These are phyloP conservation scores for Champsocephalus gunnari DNA, from an alignment of 2,797 vertebrate genomes.

Conservation along the genomic window DNA sequence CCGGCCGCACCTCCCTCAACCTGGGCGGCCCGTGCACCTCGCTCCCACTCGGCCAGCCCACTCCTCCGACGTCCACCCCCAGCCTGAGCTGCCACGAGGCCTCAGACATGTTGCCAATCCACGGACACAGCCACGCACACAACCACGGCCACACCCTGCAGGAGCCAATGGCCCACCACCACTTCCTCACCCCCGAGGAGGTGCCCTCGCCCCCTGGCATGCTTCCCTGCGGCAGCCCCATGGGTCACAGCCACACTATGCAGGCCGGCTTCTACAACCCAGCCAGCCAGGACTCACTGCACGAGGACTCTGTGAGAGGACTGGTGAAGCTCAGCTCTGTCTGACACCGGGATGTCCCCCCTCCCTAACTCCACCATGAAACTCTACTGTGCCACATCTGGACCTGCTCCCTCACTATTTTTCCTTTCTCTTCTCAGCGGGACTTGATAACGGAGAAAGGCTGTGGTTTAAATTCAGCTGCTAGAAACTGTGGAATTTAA, in stretches of 20 bases:
- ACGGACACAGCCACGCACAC: slow-evolving; percentile 66
- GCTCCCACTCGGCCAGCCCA: slow-evolving; percentile 91
- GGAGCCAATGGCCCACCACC: slow-evolving; percentile 84
- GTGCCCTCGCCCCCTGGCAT: slow-evolving; percentile 92
- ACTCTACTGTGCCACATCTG: slow-evolving; percentile 53
- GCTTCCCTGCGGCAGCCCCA: slow-evolving; percentile 89
- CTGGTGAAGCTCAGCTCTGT: slow-evolving; percentile 98
- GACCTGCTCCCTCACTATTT: slow-evolving; percentile 21
- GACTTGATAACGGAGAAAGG: slow-evolving; percentile 38
- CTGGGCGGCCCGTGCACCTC: slow-evolving; percentile 88
- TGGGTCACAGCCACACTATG: slow-evolving; percentile 91
- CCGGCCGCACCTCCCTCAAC: slow-evolving; percentile 86
- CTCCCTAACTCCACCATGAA: slow-evolving; percentile 29
- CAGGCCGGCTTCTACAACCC: slow-evolving; percentile 90
- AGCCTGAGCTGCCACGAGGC: slow-evolving; percentile 88
- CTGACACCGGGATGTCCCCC: slow-evolving; percentile 76
- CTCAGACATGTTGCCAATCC: slow-evolving; percentile 84
- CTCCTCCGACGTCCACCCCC: slow-evolving; percentile 93
- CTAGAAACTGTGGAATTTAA: slow-evolving; percentile 53
- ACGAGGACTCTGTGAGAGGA: slow-evolving; percentile 97
- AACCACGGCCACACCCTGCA: slow-evolving; percentile 73
- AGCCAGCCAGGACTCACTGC: slow-evolving; percentile 96
- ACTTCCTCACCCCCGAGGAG: slow-evolving; percentile 95
- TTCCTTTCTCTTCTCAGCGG: slow-evolving; percentile 19
- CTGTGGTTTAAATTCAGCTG: slow-evolving; percentile 63